Evolutionary conservation across 2,888 invertebrate species (phyloP).

Genomic region (Chromoteleia sp.): DNA sequence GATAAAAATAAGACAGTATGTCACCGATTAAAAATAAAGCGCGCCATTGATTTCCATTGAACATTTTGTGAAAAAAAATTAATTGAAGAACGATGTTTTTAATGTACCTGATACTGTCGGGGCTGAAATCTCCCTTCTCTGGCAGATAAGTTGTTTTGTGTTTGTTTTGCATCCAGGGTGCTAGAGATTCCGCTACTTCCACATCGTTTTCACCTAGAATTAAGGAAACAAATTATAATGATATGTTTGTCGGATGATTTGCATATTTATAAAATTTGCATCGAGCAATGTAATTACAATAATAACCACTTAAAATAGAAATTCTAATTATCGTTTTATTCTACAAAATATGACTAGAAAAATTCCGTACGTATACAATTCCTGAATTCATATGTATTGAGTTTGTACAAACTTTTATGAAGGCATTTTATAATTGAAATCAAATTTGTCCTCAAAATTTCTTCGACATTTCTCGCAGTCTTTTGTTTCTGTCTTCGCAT

Average conservation of each 20-base stretch:
- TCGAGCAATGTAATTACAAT: background rate
- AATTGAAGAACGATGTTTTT: slow-evolving; percentile 1
- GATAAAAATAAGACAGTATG: slow-evolving; percentile 55
- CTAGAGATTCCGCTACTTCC: slow-evolving; percentile 87
- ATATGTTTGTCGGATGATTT: too few species aligned
- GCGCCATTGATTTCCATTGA: background rate
- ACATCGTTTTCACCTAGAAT: slow-evolving; percentile 88
- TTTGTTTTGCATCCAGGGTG: slow-evolving; percentile 79
- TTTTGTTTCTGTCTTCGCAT: slow-evolving; percentile 8
- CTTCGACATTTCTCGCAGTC: background rate
- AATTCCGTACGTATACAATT: background rate
- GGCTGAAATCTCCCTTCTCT: slow-evolving; percentile 71
- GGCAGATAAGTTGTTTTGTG: slow-evolving; percentile 75
- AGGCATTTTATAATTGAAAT: slow-evolving; percentile 31
- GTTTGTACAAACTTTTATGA: slow-evolving; percentile 7
- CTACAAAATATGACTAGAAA: background rate
- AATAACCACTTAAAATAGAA: background rate
- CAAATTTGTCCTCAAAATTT: slow-evolving; percentile 6
- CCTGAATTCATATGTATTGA: background rate
- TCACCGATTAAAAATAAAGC: slow-evolving; percentile 5
- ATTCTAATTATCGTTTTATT: slow-evolving; percentile 8
- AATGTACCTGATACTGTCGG: slow-evolving; percentile 75
- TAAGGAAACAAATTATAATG: slow-evolving; percentile 2
- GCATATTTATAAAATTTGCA: too few species aligned
- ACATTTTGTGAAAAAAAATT: background rate